Base-by-base conservation (phyloP, 2,888 invertebrate species). In the Acleris sparsana region DNA sequence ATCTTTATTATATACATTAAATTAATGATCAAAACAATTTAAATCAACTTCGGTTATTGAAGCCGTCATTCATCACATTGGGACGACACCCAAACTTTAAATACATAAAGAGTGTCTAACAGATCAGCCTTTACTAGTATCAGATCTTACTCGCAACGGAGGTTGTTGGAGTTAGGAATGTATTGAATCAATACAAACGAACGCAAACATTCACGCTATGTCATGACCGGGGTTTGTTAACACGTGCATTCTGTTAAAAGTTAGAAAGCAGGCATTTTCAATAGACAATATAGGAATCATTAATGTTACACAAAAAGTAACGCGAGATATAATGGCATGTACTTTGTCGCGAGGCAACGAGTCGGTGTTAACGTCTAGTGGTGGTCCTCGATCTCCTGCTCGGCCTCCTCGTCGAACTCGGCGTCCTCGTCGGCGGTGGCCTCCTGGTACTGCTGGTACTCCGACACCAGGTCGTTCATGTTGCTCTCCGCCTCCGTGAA, bases 401-500 rank as follows among this genome's bases (percentile, higher is more conserved):
- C 95, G 73, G 94, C 94, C 75, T 95, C 95, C 86, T 96, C 96
- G 77, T 96, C 96, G 87, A 96, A 96, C 89, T 96, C 96, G 0
- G 95, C 95, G 80, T 96, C 96, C 82, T 96, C 96, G 80, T 96
- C 96, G 74, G 96, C 96, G 71, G 96, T 96, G 69, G 97, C 97
- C 86, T 96, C 97, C 90, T 98, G 97, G 93, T 97, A 98, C 85
- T 97, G 98, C 87, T 98, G 98, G 89, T 98, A 98, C 87, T 97
- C 97, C 1, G 97, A 96, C 9, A 97, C 97, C 86, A 97, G 88
- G 83, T 97, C 97, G 88, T 97, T 98, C 98, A 99, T 98, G 95
- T 99, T 99, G 84, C 97, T 97, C 93, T 97, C 95, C 3, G 96
- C 98, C 89, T 98, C 98, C 6, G 97, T 98, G 94, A 98, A 98